Evolutionary conservation across 2,113 vertebrate genomes (phyloP).

Genomic region (Thamnophis sirtalis): DNA sequence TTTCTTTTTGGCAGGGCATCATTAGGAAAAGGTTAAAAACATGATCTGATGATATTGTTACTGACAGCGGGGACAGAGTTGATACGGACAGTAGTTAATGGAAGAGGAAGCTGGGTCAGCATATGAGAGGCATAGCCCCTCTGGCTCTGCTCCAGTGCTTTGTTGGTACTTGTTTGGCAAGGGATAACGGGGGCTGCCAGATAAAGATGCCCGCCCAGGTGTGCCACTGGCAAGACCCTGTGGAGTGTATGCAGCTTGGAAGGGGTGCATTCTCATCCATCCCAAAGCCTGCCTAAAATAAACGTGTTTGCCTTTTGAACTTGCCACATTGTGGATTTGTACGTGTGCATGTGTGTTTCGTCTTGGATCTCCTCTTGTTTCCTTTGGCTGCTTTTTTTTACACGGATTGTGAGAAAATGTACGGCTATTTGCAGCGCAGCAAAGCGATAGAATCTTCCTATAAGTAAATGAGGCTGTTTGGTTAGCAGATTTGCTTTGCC

Average conservation of each 20-base stretch:
- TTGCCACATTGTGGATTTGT: neutral
- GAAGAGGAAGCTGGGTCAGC: neutral
- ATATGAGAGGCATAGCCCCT: neutral
- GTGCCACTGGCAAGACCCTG: neutral
- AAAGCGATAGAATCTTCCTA: neutral
- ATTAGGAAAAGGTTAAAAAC: neutral
- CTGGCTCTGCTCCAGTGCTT: neutral
- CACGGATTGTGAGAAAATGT: neutral
- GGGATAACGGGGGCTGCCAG: neutral
- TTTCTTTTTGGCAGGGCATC: neutral
- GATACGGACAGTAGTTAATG: neutral
- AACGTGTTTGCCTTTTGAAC: neutral
- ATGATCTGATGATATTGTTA: neutral
- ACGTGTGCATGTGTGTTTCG: neutral
- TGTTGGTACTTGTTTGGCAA: neutral
- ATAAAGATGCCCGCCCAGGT: neutral
- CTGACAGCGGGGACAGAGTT: neutral
- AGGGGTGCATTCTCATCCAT: neutral
- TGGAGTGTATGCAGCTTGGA: neutral
- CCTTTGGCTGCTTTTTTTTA: neutral
- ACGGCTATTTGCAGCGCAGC: neutral
- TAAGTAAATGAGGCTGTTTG: neutral
- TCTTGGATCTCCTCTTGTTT: neutral
- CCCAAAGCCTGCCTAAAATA: neutral
- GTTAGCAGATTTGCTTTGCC: neutral